phyloP scores from a whole-genome alignment of 2,113 vertebrate genomes.

The Sapayoa aenigma region DNA sequence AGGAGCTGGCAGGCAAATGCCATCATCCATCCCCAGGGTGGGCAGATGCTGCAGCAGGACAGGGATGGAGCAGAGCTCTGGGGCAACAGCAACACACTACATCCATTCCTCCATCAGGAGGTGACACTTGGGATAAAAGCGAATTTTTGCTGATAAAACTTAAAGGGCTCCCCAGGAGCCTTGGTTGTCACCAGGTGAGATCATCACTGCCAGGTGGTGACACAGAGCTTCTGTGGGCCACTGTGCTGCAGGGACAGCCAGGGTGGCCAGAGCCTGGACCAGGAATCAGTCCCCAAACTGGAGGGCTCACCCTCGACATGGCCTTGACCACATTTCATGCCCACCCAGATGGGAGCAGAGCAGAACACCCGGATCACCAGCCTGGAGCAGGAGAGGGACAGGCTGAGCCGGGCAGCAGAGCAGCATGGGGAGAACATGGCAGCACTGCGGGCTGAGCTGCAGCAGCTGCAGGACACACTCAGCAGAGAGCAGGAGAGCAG shows the following conservation, averaged over 20 bases:
- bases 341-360: slow-evolving; percentile 67
- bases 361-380: slow-evolving; percentile 63
- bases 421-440: slow-evolving; percentile 71
- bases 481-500: slow-evolving; percentile 73
- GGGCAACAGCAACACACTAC: neutral
- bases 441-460: slow-evolving; percentile 67
- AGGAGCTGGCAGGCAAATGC: neutral
- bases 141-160: neutral
- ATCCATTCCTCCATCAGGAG: neutral
- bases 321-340: fast-evolving
- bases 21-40: neutral
- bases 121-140: neutral
- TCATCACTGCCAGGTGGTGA: neutral
- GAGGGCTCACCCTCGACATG: fast-evolving
- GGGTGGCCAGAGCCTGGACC: neutral
- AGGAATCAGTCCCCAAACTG: neutral
- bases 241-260: fast-evolving
- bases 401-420: slow-evolving; percentile 61
- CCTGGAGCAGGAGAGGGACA: slow-evolving; percentile 77
- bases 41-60: neutral
- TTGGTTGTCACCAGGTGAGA: fast-evolving
- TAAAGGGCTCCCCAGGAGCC: neutral
- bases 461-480: slow-evolving; percentile 72
- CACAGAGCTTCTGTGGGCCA: neutral
- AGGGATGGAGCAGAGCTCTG: neutral